Evolutionary conservation across 1,140 invertebrate genomes (phyloP).

Genomic region (Holcopasites calliopsidis): DNA sequence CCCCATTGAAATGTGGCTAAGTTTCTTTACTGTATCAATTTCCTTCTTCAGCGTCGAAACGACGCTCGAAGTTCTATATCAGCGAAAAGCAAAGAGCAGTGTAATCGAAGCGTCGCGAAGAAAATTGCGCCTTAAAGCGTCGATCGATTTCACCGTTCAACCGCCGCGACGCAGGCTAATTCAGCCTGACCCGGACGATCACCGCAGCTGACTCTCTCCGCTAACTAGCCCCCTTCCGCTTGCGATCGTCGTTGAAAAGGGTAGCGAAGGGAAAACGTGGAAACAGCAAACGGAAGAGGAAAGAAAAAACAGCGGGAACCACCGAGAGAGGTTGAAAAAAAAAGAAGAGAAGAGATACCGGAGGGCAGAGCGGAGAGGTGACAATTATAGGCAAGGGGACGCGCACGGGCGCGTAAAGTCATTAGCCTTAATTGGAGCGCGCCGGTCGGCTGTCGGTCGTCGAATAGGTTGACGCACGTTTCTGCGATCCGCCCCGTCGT

Average conservation of each 20-base stretch:
- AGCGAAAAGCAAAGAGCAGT: no score
- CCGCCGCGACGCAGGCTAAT: constrained; percentile 2
- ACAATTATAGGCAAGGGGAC: constrained; percentile 62
- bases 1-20: no score
- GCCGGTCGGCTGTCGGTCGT: constrained; percentile 55
- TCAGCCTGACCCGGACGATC: background rate
- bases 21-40: no score
- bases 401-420: constrained; percentile 59
- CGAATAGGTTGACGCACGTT: constrained; percentile 61
- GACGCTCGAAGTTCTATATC: no score
- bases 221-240: background rate
- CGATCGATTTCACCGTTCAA: constrained; percentile 13
- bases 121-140: constrained; percentile 13
- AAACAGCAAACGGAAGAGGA: background rate
- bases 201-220: background rate
- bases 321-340: background rate
- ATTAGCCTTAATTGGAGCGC: constrained; percentile 64
- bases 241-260: background rate
- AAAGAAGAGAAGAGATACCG: background rate
- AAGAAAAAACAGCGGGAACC: background rate
- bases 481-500: constrained; percentile 53
- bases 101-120: background rate
- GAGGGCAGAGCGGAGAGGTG: constrained; percentile 47
- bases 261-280: background rate
- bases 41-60: no score